Conservation (phyloP, 1,140 invertebrate species). For the Pogonomyrmex barbatus region DNA sequence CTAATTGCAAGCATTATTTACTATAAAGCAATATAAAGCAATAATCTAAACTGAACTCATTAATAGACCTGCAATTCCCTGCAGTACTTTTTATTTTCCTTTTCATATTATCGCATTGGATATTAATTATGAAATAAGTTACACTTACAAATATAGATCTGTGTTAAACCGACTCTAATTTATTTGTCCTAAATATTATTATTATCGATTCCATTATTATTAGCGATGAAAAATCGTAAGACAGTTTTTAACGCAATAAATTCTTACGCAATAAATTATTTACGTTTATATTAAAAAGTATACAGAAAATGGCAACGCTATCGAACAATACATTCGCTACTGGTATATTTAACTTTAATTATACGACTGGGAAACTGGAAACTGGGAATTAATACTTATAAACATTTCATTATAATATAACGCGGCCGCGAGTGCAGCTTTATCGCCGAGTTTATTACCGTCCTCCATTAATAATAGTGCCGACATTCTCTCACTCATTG, state of each 20-base stretch:
- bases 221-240: conserved; percentile 22
- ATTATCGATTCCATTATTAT: conserved; percentile 12
- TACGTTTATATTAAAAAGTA: not conserved
- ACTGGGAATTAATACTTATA: conserved; percentile 38
- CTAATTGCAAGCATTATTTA: conserved; percentile 16
- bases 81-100: not conserved
- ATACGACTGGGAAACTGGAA: conserved; percentile 17
- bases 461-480: conserved; percentile 19
- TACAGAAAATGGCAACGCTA: not conserved
- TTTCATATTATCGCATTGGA: not conserved
- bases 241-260: not conserved
- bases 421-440: conserved; percentile 13
- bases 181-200: not conserved
- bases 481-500: not conserved
- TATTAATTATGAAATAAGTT: not conserved
- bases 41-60: conserved; percentile 28
- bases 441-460: conserved; percentile 17
- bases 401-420: conserved; percentile 49
- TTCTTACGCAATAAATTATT: not conserved
- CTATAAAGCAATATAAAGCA: not conserved
- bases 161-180: not conserved
- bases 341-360: conserved; percentile 66
- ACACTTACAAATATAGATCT: not conserved
- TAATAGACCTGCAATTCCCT: not conserved
- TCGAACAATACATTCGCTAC: not conserved